Conservation (phyloP, 2,888 invertebrate species). For the Rhingia rostrata region DNA sequence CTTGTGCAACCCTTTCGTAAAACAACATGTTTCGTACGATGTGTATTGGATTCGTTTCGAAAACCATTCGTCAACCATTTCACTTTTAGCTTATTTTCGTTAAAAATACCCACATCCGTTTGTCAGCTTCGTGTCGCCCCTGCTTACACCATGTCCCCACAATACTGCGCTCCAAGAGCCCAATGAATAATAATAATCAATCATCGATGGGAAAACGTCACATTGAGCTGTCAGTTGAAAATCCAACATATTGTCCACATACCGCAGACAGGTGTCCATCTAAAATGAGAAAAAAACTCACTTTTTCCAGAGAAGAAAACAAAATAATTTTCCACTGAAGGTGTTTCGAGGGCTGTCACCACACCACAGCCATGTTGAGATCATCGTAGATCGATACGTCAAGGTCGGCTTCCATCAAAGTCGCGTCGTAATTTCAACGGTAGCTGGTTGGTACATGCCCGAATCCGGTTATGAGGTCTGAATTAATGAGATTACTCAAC, state of each 20-base stretch:
- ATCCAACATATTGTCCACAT: conserved; percentile 23
- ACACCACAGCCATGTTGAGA: conserved; percentile 20
- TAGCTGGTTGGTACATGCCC: neutral
- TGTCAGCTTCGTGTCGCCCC: neutral
- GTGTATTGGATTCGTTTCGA: too few species aligned
- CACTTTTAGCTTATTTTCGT: too few species aligned
- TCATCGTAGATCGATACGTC: conserved; percentile 35
- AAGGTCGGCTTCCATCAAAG: conserved; percentile 41
- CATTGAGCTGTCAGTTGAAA: conserved; percentile 51
- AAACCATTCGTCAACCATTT: too few species aligned
- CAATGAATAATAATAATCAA: conserved; percentile 26
- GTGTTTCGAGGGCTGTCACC: conserved; percentile 15
- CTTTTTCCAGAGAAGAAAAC: neutral
- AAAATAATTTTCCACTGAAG: conserved; percentile 14
- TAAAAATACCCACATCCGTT: neutral
- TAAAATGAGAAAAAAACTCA: neutral
- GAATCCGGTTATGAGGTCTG: conserved; percentile 7
- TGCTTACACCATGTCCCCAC: neutral
- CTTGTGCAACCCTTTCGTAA: too few species aligned
- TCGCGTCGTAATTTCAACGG: neutral
- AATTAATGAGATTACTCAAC: conserved; percentile 16
- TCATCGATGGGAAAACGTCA: conserved; percentile 31
- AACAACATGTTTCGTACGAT: too few species aligned
- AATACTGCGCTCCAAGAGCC: neutral
- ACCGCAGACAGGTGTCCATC: conserved; percentile 45